Conservation (phyloP, 2,888 invertebrate species). For the Tachina grossa region DNA sequence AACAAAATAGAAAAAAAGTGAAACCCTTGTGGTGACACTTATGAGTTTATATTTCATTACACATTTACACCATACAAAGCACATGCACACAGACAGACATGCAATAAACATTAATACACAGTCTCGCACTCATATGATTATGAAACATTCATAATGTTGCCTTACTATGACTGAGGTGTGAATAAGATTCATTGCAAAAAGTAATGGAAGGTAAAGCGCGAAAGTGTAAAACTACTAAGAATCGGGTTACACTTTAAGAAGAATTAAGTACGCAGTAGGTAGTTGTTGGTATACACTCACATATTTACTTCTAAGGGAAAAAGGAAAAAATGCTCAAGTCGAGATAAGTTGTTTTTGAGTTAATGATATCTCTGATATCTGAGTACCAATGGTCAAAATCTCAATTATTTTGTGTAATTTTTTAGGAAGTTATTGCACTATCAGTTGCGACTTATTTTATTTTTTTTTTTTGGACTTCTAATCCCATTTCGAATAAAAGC, state of each 20-base stretch:
- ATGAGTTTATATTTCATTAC: conserved; percentile 68
- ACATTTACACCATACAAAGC: conserved; percentile 11
- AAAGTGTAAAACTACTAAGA: conserved; percentile 58
- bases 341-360: too few species aligned
- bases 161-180: conserved; percentile 50
- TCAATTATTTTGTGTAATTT: too few species aligned
- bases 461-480: too few species aligned
- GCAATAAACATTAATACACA: conserved; percentile 9
- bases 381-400: too few species aligned
- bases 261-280: not conserved
- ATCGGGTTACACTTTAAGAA: conserved; percentile 53
- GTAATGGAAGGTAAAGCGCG: conserved; percentile 50
- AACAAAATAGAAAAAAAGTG: conserved; percentile 21
- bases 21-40: conserved; percentile 69
- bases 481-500: too few species aligned
- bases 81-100: not conserved
- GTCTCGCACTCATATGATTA: conserved; percentile 16
- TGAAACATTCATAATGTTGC: conserved; percentile 6
- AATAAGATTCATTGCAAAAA: conserved; percentile 53
- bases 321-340: too few species aligned
- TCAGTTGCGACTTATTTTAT: too few species aligned
- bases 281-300: not conserved
- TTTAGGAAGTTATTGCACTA: too few species aligned
- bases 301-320: too few species aligned
- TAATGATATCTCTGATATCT: too few species aligned